Evolutionary conservation across 1,140 invertebrate species (phyloP), one percentile per base, ranked within the genome.

Genomic region (Drosophila athabasca): DNA sequence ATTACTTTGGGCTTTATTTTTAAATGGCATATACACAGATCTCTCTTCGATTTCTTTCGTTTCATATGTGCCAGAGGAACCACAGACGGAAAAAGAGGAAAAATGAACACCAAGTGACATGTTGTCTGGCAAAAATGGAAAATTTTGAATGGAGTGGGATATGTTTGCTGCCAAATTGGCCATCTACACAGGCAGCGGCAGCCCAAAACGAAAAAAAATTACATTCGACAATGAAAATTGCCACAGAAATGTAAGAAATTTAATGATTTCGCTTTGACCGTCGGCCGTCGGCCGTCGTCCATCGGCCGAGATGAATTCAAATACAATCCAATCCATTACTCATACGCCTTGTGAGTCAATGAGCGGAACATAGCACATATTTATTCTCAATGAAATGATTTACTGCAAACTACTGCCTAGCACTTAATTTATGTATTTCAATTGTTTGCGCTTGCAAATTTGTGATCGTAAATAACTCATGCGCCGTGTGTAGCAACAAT

Each of bases 1-100:
- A 85, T 87, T 85, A 87, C 82, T 85, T 76, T 76, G 26, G 55
- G 39, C 61, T 87, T 73, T 87, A 87, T 85, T 85, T 87, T 70
- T 87, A 81, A 87, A 85, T 66, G 62, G 43, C 62, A 54, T 50
- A 64, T 50, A 64, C 35, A 67, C 66, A 65, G n/a, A 26, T 54
- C 48, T 45, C 15, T 39, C 52, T 50, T 31, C 45, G 39, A 43
- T 67, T 45, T 57, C 19, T 68, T 59, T 73, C 26, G 41, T 41
- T 62, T 53, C 31, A 61, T 55, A 44, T 52, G 29, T 62, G 43
- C 41, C 31, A 11, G 64, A 71, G 19, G 43, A 71, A 43, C 62
- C 43, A 48, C 13, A 41, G 62, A 31, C 49, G 8, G 62, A 58
- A 35, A 45, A 9, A 13, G 15, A n/a, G 29, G 17, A 76, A 62